Evolutionary conservation across 2,888 invertebrate genomes (phyloP).

Genomic region (Dasypogon diadema): DNA sequence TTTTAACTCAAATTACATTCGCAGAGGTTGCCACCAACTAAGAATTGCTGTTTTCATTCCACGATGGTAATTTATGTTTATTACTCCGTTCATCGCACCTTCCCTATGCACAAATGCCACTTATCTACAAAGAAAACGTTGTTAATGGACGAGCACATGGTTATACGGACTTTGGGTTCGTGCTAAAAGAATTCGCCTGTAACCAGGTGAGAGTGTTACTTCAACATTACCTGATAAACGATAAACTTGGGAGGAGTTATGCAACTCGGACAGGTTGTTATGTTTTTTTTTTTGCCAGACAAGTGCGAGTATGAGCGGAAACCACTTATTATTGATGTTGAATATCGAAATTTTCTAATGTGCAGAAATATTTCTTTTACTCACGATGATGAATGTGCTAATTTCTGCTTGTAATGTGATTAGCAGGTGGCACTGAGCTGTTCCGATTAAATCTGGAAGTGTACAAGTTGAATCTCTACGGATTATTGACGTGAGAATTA

Average conservation of each 20-base stretch:
- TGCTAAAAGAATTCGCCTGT: neutral
- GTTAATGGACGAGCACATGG: too few species aligned
- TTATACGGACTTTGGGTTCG: neutral
- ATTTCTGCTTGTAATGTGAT: neutral
- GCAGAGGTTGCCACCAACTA: neutral
- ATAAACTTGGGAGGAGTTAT: conserved; percentile 18
- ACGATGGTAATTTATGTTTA: neutral
- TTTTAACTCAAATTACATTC: neutral
- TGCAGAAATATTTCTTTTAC: neutral
- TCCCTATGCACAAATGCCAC: neutral
- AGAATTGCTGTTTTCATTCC: neutral
- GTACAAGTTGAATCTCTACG: too few species aligned
- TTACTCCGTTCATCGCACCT: neutral
- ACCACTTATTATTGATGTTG: conserved; percentile 1
- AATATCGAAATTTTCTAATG: conserved; percentile 19
- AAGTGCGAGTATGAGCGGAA: conserved; percentile 9
- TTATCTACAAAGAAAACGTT: neutral
- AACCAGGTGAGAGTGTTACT: conserved; percentile 5
- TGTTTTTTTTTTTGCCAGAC: neutral
- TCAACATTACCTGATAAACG: conserved; percentile 14
- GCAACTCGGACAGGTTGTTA: neutral
- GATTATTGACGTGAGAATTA: too few species aligned
- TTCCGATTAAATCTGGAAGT: too few species aligned
- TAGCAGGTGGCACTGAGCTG: too few species aligned
- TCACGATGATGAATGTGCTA: neutral